phyloP scores from a whole-genome alignment of 2,113 vertebrate genomes.

The Pampusana beccarii region DNA sequence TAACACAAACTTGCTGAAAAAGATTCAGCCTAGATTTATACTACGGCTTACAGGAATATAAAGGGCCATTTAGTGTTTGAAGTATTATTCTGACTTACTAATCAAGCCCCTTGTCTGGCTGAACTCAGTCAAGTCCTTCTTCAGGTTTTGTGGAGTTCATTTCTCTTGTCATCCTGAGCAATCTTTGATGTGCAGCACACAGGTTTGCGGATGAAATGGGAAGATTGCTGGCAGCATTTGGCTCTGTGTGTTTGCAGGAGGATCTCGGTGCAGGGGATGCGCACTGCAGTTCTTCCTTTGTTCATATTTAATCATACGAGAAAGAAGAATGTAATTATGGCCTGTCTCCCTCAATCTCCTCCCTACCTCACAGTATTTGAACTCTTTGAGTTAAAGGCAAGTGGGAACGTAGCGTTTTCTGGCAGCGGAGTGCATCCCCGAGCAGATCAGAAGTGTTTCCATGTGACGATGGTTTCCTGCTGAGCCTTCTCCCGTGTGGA shows the following conservation, averaged over 20 bases:
- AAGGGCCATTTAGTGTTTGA: background rate
- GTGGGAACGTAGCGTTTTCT: background rate
- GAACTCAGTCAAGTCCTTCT: background rate
- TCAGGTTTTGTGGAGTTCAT: background rate
- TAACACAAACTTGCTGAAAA: background rate
- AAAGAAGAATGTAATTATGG: conserved; percentile 38
- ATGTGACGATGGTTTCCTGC: background rate
- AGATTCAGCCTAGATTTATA: background rate
- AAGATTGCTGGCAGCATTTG: background rate
- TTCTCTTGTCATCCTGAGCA: background rate
- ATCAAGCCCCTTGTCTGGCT: background rate
- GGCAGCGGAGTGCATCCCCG: background rate
- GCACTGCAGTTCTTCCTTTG: background rate
- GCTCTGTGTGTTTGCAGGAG: background rate
- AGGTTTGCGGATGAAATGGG: background rate
- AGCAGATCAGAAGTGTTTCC: background rate
- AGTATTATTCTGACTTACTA: conserved; percentile 8
- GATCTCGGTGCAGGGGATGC: background rate
- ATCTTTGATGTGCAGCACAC: background rate
- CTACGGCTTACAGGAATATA: background rate
- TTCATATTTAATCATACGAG: conserved; percentile 13
- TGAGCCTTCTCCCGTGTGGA: background rate
- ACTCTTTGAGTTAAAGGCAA: background rate
- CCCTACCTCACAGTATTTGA: background rate
- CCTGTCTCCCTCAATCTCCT: conserved; percentile 15